phyloP scores from a whole-genome alignment of 64 coral and sea anemone genomes.

The Pocillopora damicornis region DNA sequence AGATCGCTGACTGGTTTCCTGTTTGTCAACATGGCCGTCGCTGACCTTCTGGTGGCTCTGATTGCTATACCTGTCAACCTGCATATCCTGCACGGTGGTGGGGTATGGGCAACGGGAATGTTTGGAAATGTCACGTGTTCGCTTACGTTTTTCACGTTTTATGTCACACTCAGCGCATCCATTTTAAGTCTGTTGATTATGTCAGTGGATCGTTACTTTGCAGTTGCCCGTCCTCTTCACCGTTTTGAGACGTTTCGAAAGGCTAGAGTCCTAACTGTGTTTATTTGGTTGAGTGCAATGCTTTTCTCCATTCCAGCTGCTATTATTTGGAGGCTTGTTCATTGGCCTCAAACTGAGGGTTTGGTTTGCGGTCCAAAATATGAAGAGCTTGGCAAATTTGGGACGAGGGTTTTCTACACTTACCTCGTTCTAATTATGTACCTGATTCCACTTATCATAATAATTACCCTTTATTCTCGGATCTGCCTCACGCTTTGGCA shows the following conservation, averaged over 20 bases:
- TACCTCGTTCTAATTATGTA: background rate
- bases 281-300: background rate
- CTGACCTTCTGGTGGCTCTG: constrained; percentile 7
- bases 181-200: background rate
- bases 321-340: background rate
- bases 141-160: background rate
- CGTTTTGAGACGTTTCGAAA: constrained; percentile 3
- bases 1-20: constrained; percentile 6
- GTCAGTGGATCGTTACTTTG: constrained; percentile 19
- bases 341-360: background rate
- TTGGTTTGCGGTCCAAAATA: background rate
- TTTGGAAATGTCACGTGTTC: background rate
- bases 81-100: background rate
- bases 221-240: background rate
- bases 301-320: background rate
- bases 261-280: background rate
- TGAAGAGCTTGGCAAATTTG: background rate
- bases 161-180: constrained; percentile 11
- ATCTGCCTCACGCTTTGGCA: background rate
- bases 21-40: constrained; percentile 28
- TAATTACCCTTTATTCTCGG: background rate
- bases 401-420: background rate
- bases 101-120: background rate
- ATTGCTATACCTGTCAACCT: background rate
- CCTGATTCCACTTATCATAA: background rate